Evolutionary conservation across 1,140 invertebrate genomes (phyloP).

Genomic region (Heliconius nattereri): DNA sequence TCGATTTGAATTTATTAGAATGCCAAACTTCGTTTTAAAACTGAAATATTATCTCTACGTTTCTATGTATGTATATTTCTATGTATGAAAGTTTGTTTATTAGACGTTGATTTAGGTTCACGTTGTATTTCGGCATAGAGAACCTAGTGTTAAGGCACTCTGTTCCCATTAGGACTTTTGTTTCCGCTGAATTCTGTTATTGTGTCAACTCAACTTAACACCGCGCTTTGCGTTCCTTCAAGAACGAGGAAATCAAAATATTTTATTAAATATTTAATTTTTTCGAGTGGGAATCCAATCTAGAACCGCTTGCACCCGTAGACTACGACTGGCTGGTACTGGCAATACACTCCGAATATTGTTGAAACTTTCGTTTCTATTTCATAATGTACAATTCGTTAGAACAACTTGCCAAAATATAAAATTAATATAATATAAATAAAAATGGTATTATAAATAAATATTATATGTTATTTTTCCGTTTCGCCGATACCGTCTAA

Average conservation of each 20-base stretch:
- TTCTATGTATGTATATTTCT: neutral
- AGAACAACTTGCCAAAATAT: neutral
- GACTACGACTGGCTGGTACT: too few relatives aligned
- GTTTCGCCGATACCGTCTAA: neutral
- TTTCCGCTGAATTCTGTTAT: neutral
- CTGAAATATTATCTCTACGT: neutral
- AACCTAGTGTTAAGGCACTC: neutral
- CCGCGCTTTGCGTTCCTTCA: too few relatives aligned
- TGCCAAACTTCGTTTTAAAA: neutral
- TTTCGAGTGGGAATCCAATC: too few relatives aligned
- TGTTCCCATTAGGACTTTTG: neutral
- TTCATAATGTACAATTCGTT: neutral
- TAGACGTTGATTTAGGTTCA: too few relatives aligned
- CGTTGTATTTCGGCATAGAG: too few relatives aligned
- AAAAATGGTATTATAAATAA: neutral
- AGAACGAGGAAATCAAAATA: too few relatives aligned
- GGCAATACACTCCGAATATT: too few relatives aligned
- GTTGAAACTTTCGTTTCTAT: neutral
- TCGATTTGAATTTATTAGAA: constrained; percentile 10
- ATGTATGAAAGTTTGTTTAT: too few relatives aligned
- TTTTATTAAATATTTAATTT: too few relatives aligned
- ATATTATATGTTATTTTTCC: neutral
- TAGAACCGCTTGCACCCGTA: too few relatives aligned
- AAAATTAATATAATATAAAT: neutral
- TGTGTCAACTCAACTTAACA: too few relatives aligned